A percentile compares a stretch with the other conserved stretches of the same genome.
phyloP scores from a whole-genome alignment of 2,797 vertebrate genomes.

The Smutsia temminckii region DNA sequence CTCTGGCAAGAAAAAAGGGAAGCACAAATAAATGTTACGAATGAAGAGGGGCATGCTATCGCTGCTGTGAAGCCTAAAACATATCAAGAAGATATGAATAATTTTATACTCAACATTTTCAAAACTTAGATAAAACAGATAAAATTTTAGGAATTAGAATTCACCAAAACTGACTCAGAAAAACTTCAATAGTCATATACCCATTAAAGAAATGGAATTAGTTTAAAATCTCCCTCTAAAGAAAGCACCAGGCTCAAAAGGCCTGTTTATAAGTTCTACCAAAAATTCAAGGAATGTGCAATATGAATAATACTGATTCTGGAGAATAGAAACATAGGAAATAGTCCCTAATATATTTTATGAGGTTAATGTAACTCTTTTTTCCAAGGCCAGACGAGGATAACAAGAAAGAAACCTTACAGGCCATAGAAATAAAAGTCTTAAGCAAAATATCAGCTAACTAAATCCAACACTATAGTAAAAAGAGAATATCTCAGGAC shows the following conservation, averaged over 20 bases:
- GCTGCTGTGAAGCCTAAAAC: neutral
- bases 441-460: constrained; percentile 12
- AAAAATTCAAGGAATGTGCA: neutral
- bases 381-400: neutral
- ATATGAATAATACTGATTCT: neutral
- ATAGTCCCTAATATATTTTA: neutral
- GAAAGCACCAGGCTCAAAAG: neutral
- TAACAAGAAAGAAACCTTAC: neutral
- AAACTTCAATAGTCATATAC: neutral
- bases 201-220: neutral
- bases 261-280: neutral
- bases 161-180: neutral
- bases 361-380: constrained; percentile 3
- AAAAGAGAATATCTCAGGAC: neutral
- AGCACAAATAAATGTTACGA: neutral
- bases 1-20: neutral
- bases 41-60: neutral
- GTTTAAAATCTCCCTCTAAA: neutral
- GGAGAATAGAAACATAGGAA: neutral
- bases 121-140: constrained; percentile 1
- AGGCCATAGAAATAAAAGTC: neutral
- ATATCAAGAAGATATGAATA: neutral
- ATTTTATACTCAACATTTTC: neutral
- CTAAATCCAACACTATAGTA: neutral
- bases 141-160: constrained; percentile 10